A percentile compares a stretch with the other conserved stretches of the same genome.
These are phyloP conservation scores for Pantherophis guttatus DNA, from an alignment of 2,113 vertebrate species.

Conservation along the genomic window DNA sequence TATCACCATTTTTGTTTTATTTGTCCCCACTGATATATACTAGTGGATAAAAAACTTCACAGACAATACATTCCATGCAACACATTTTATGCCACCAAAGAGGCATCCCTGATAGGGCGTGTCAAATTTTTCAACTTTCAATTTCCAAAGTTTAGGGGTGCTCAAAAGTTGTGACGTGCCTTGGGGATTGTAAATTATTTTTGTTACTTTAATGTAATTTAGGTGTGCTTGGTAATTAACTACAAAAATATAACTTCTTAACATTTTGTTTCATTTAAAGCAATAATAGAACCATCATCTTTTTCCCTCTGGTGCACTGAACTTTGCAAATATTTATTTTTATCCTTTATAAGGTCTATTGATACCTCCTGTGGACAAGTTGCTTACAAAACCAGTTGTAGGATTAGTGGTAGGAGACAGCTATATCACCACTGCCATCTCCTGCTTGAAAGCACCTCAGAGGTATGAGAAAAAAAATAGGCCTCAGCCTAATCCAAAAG, in stretches of 20 bases:
- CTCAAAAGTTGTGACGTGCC: no score
- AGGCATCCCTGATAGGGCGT: neutral
- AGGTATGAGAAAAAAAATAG: neutral
- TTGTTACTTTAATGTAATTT: no score
- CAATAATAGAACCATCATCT: neutral
- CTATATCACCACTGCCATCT: neutral
- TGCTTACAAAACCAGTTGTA: neutral
- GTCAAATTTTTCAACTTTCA: no score
- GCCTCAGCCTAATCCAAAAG: neutral
- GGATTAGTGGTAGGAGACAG: neutral
- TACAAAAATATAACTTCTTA: no score
- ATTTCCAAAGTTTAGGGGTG: no score
- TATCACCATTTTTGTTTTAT: neutral
- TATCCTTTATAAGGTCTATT: neutral
- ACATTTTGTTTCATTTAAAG: no score
- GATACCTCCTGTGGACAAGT: neutral
- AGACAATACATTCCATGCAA: neutral
- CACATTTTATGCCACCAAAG: neutral
- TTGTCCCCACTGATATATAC: neutral
- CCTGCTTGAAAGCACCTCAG: neutral
- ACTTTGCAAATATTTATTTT: neutral
- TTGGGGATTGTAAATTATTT: no score
- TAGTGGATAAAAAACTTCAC: neutral
- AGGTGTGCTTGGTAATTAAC: no score
- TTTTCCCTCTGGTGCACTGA: neutral